Evolutionary conservation across 2,797 vertebrate species (phyloP), one percentile per base, ranked within the genome.

Genomic region (Hephaestus fuliginosus): DNA sequence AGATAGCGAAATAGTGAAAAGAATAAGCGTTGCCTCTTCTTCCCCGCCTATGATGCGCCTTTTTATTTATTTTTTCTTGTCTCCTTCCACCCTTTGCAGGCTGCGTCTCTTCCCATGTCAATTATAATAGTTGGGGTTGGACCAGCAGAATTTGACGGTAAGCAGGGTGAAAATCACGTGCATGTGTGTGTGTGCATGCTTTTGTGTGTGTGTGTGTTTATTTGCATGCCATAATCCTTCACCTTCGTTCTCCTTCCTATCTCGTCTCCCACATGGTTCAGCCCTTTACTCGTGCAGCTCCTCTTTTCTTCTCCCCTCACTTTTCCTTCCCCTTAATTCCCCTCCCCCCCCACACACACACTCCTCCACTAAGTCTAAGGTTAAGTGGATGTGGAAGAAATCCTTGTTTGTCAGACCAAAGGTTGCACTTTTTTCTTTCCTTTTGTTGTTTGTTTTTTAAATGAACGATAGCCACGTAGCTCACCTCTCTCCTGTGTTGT

Each of bases 51-150:
- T 91, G 51, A 89, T 77, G 78, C 57, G 22, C 65, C 36, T 64
- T 1, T 82, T 81, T 33, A 33, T 33, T 33, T 33, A 33, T 33
- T 33, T 33, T 33, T 33, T 33, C 30, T 46, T 86, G 39, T 81
- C 68, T 84, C 69, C 74, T 64, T 78, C 64, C 48, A 5, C 76
- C 78, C 58, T 78, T 80, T 61, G 43, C 89, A 96, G 96, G 96
- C 96, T 2, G 96, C 98, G 3, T 97, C 95, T 93, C 94, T 99
- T 94, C 97, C 98, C 80, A 99, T 99, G 98, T 99, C 98, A 70
- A 97, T 99, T 92, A 99, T 99, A 91, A 99, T 99, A 89, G 98
- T 99, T 62, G 98, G 98, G 49, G 98, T 99, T 70, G 98, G 98
- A 91, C 97, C 98, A 75, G 98, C 98, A n/a, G 98, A 99, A 87